Evolutionary conservation across 2,797 vertebrate species (phyloP), one percentile per base, ranked within the genome.

Genomic region (Peromyscus attwateri): DNA sequence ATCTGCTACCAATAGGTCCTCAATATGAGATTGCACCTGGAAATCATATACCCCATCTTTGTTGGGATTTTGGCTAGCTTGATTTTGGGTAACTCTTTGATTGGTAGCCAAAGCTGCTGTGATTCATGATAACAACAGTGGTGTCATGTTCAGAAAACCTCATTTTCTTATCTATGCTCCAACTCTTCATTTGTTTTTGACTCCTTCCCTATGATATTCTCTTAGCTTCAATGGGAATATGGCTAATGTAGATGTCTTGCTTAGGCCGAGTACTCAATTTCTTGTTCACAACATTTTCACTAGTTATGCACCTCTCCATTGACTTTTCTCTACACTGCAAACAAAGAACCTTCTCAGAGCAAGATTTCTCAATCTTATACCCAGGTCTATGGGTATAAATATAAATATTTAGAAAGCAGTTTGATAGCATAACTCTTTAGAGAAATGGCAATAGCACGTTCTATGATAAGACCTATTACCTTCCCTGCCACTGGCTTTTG

Each of bases 11-110:
- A 21, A 73, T 73, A 29, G 25, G 9, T 73, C 9, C 17, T 88
- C 25, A 11, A 12, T 40, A 40, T 21, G 49, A 16, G 4, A 2
- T 12, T 4, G 1, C 19, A 5, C 2, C 25, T 29, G 14, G 4
- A 29, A 1, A 73, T 87, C 16, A 40, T 68, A 10, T 57, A 11
- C n/a, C 3, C 1, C n/a, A 13, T 88, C 23, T 19, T 57, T 87
- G 13, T 27, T 55, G 4, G n/a, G n/a, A 71, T 57, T 87, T 55
- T 55, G 9, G 4, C 9, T 57, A 29, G 70, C 49, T 87, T 21
- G 25, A 57, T 57, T 73, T 88, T 29, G 8, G 37, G 11, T 52
- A 52, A 23, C 34, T 55, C 49, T n/a, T 55, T 27, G 16, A 29
- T 3, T 29, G 9, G 49, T 73, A 73, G 40, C 14, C 9, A 29